Percentiles rank a stretch among this genome's conserved stretches.
Evolutionary conservation across 1,140 invertebrate genomes (phyloP).

Genomic region (Helicoverpa zea): DNA sequence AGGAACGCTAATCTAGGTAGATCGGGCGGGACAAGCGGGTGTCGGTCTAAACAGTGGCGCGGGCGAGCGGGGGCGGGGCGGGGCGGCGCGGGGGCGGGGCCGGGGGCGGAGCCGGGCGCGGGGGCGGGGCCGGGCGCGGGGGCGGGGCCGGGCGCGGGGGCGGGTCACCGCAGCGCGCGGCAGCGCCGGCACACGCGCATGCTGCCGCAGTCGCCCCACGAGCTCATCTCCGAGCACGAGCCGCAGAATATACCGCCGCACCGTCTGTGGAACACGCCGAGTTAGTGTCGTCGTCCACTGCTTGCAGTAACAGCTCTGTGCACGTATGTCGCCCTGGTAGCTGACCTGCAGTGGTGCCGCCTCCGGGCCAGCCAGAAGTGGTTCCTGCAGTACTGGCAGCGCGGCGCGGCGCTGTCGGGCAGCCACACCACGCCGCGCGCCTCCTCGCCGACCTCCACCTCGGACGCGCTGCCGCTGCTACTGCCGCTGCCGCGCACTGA

Average conservation of each 20-base stretch:
- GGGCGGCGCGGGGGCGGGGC: conserved; percentile 9
- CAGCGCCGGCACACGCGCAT: conserved; percentile 80
- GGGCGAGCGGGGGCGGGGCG: conserved; percentile 2
- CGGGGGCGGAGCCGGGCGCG: conserved; percentile 20
- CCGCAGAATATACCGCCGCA: conserved; percentile 83
- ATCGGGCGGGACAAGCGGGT: conserved; percentile 31
- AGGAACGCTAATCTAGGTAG: conserved; percentile 38
- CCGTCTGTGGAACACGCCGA: conserved; percentile 58
- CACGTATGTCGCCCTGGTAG: not conserved
- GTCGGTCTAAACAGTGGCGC: conserved; percentile 40
- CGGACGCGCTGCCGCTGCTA: conserved; percentile 71
- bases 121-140: not conserved
- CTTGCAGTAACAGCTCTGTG: not conserved
- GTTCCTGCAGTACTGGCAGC: conserved; percentile 81
- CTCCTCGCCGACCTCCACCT: conserved; percentile 82
- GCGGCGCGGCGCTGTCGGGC: conserved; percentile 78
- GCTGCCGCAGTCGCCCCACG: conserved; percentile 72
- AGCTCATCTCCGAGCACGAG: conserved; percentile 79
- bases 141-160: conserved; percentile 23
- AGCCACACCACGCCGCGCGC: conserved; percentile 78
- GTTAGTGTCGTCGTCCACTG: conserved; percentile 1
- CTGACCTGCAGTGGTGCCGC: conserved; percentile 77
- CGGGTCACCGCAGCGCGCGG: conserved; percentile 76
- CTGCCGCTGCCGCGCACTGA: conserved; percentile 62
- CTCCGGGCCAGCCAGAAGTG: conserved; percentile 79